Evolutionary conservation across 2,113 vertebrate species (phyloP), one percentile per base, ranked within the genome.

Genomic region (Sapajus apella): DNA sequence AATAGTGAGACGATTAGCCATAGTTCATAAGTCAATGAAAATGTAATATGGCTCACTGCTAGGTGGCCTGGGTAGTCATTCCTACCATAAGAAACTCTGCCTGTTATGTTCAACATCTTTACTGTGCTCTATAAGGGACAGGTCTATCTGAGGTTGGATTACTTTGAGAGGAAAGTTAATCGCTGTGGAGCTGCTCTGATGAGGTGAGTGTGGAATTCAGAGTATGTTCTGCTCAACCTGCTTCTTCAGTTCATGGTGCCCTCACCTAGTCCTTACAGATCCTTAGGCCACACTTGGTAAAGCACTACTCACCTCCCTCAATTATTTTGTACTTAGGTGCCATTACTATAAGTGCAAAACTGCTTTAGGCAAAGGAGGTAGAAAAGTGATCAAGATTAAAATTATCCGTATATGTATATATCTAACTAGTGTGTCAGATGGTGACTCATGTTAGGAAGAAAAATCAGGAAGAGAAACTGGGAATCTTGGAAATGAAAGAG

Each of bases 171-270:
- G 35, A 50, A 52, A 77, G 35, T 18, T 52, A 27, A 45, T 23
- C 76, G 43, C 18, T 17, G 4, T 6, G 23, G 32, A 75, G 43
- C 70, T 61, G 10, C 21, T 73, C 30, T n/a, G 10, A 40, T 1
- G 56, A n/a, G 17, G 11, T 0, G 1, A 16, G 6, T 61, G 20
- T 27, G 40, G 32, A 20, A 13, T 3, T 1, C 25, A 17, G 13
- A 43, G 9, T n/a, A 4, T 30, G 9, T 37, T 40, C 43, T 85
- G 11, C 8, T 16, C 2, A 37, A 4, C 6, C 23, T 4, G 30
- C 32, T 43, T 9, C 21, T 9, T 40, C 23, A 43, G 30, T 14
- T 50, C 7, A 6, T 35, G 9, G 2, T 20, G 2, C 58, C 40
- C 9, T 21, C 0, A 16, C 8, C 1, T 50, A 50, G 17, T 11